Conservation (phyloP, 2,113 vertebrate species). For the Bujurquina vittata region DNA sequence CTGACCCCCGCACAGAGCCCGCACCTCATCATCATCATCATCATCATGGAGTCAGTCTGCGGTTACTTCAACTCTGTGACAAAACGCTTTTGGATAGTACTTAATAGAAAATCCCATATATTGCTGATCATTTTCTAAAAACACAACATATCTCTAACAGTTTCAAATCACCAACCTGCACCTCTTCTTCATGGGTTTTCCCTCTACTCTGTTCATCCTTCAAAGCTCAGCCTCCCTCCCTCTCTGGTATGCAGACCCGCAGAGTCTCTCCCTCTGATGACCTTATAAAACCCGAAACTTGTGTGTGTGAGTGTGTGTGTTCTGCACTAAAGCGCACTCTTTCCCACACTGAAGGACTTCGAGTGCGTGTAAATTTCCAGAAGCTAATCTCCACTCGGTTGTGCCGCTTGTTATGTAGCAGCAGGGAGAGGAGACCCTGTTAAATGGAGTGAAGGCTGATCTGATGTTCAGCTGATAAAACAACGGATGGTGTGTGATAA, state of each 20-base stretch:
- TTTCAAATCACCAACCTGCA: neutral
- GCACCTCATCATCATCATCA: neutral
- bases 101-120: too few species aligned
- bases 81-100: neutral
- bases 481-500: neutral
- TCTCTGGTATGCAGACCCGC: conserved; percentile 38
- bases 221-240: neutral
- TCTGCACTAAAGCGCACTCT: conserved; percentile 38
- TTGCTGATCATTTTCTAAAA: neutral
- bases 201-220: conserved; percentile 1
- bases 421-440: neutral
- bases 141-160: neutral
- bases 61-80: neutral
- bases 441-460: neutral
- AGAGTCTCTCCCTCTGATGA: conserved; percentile 24
- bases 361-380: conserved; percentile 10
- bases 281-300: conserved; percentile 50
- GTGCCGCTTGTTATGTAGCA: neutral
- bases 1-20: neutral
- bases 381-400: neutral
- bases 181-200: neutral
- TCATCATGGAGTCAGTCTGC: neutral
- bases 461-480: neutral
- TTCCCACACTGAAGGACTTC: conserved; percentile 22
- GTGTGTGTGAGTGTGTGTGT: neutral